Evolutionary conservation across 2,888 invertebrate species (phyloP), one percentile per base, ranked within the genome.

Genomic region (Rhogogaster chlorosoma): DNA sequence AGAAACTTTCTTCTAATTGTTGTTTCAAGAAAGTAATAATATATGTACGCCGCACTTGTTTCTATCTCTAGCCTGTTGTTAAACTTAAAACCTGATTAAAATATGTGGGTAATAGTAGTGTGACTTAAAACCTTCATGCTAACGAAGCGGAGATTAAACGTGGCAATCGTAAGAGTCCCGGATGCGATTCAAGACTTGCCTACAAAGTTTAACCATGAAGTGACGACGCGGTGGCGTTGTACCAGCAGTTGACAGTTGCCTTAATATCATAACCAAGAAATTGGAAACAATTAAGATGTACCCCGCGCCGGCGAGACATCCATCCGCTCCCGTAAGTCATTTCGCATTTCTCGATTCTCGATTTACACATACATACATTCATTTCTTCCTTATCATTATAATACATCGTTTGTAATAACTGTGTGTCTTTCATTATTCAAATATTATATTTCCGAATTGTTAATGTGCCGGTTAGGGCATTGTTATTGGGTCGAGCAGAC

Each of bases 281-380:
- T 88, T 88, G 88, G 86, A 87, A 87, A 90, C 87, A 88, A 90
- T 90, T 90, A 92, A 91, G 93, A 96, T 96, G 97, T 96, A 96
- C 94, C 96, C 96, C 93, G 95, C 96, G 93, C 96, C 96, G 94
- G 95, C 96, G 94, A 95, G 97, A 95, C 96, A 96, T 94, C 96
- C 96, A 94, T 95, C 96, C 93, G 95, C 95, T 93, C 95, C 96
- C 95, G 96, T 96, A 94, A 96, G 96, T 96, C 82, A 84, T 75
- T 75, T 86, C 53, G 38, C 61, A 36, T 38, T 36, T 61, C 18
- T 77, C 10, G 0, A 26, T 26, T 45, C n/a, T n/a, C n/a, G n/a
- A n/a, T n/a, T n/a, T n/a, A n/a, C n/a, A n/a, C n/a, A n/a, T n/a
- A n/a, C 15, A 10, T 45, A 42, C 15, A 18, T 38, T 49, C 12